phyloP scores from a whole-genome alignment of 2,113 vertebrate species.

The Atherinomorus stipes region DNA sequence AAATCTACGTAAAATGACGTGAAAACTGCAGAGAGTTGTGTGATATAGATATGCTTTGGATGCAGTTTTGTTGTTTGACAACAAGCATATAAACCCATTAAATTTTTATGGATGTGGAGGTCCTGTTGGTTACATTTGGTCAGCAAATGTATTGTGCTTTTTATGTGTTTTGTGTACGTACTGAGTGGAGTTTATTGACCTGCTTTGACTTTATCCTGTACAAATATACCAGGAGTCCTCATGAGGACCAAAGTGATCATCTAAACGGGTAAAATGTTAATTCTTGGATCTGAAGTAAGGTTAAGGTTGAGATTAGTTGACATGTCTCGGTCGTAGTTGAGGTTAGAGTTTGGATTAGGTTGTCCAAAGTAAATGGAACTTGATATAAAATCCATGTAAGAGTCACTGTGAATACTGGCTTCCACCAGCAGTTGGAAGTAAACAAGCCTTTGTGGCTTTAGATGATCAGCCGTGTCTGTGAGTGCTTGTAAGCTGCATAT shows the following conservation, averaged over 20 bases:
- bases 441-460: slow-evolving; percentile 23
- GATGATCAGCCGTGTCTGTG: slow-evolving; percentile 15
- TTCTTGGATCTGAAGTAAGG: background rate
- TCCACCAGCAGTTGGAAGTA: slow-evolving; percentile 38
- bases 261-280: background rate
- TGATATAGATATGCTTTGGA: no score
- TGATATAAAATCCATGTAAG: background rate
- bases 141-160: no score
- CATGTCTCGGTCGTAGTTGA: background rate
- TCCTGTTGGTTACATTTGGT: no score
- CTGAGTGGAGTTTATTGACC: no score
- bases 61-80: no score
- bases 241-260: background rate
- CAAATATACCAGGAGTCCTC: background rate
- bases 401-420: slow-evolving; percentile 1
- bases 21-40: no score
- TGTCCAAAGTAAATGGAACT: background rate
- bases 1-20: no score
- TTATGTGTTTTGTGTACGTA: no score
- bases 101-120: no score
- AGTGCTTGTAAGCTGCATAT: background rate
- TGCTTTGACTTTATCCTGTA: no score
- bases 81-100: no score
- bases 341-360: background rate
- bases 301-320: background rate